Base-by-base conservation (phyloP, 2,888 invertebrate genomes). In the Lepidonotus clava region DNA sequence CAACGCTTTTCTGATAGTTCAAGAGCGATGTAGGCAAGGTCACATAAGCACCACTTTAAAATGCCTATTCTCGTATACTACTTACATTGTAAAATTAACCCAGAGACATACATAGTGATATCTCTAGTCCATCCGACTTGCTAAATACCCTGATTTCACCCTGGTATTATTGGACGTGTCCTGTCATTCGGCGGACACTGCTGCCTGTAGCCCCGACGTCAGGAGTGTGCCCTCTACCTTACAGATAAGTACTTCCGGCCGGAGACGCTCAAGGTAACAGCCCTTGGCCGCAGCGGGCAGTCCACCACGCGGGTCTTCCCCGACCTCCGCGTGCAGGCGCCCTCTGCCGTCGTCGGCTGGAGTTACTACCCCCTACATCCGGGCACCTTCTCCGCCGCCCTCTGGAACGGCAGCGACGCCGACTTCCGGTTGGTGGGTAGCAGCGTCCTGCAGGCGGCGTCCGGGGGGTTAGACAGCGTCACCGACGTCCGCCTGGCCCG, bases 271-370 rank as follows among this genome's bases (percentile, higher is more conserved):
- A 5, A 38, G 1, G 38, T 76, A 34, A 76, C 76, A 34, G 76
- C 76, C 6, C 24, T 76, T 34, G 76, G 38, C 6, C 18, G 38
- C 4, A 76, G 1, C 8, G 76, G 38, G 1, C 36, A 76, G 18
- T 21, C 21, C 21, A 34, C 36, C 8, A 28, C 38, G 6, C 36
- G 36, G 14, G 76, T 76, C 0, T 76, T 76, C 40, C n/a, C 76
- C 11, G 76, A 76, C 38, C 38, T 76, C 6, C 21, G 21, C 5
- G 38, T 40, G 2, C 14, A 4, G 1, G 76, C 38, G 24, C 21
- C 38, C 38, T 76, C 76, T 40, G 38, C 76, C 32, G 40, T 76
- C 1, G 76, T 76, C 18, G 76, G 76, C 1, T 76, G 76, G 76
- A 40, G n/a, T 40, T 76, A 40, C 40, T 76, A 76, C 38, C 36